phyloP scores from a whole-genome alignment of 2,888 invertebrate species.

The Prostheceraeus crozeri region DNA sequence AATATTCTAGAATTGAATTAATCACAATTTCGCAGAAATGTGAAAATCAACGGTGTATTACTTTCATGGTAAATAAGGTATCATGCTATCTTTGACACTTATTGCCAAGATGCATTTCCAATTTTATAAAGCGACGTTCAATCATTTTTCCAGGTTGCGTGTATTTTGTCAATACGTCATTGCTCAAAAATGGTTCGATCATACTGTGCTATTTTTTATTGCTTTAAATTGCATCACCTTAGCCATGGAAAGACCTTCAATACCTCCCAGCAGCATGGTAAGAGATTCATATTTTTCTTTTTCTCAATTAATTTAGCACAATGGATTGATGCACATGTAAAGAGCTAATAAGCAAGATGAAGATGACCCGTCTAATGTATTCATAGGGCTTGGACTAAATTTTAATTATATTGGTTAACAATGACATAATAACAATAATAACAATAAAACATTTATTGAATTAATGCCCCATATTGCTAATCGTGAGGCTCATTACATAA shows the following conservation, averaged over 20 bases:
- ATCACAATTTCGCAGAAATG: too few species aligned
- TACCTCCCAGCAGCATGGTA: conserved; percentile 75
- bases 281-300: conserved; percentile 40
- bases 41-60: too few species aligned
- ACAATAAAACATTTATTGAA: too few species aligned
- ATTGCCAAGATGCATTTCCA: not conserved
- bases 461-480: too few species aligned
- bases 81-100: not conserved
- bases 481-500: too few species aligned
- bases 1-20: too few species aligned
- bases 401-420: too few species aligned
- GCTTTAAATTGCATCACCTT: conserved; percentile 96
- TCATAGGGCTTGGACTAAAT: too few species aligned
- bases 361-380: too few species aligned
- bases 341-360: too few species aligned
- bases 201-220: conserved; percentile 86
- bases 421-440: too few species aligned
- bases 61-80: not conserved
- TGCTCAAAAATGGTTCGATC: conserved; percentile 86
- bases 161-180: conserved; percentile 48
- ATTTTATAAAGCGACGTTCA: not conserved
- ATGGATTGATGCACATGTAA: too few species aligned
- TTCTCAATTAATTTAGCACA: not conserved
- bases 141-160: conserved; percentile 44
- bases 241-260: conserved; percentile 98